Conservation (phyloP, 2,113 vertebrate genomes). For the Sebastes fasciatus region DNA sequence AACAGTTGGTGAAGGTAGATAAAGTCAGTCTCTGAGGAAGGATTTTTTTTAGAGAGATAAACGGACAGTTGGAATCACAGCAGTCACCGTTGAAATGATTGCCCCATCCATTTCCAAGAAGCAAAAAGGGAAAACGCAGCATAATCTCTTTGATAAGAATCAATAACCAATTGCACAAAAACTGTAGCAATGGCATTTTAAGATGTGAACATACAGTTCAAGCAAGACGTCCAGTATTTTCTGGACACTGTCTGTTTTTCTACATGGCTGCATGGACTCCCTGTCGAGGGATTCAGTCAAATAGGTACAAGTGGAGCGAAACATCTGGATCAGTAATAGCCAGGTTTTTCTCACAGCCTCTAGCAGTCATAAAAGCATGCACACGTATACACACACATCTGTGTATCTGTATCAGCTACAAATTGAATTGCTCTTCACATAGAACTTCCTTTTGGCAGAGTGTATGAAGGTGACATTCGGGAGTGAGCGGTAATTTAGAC, state of each 20-base stretch:
- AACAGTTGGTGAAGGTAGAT: slow-evolving; percentile 1
- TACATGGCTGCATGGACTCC: background rate
- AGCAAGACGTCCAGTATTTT: background rate
- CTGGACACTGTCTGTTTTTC: slow-evolving; percentile 8
- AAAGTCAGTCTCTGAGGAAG: slow-evolving; percentile 5
- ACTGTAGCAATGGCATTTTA: background rate
- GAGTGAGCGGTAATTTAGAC: slow-evolving; percentile 41
- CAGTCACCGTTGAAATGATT: background rate
- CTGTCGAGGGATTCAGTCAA: background rate
- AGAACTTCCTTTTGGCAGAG: slow-evolving; percentile 40
- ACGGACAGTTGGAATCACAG: slow-evolving; percentile 5
- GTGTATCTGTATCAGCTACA: slow-evolving; percentile 30
- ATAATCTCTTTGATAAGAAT: slow-evolving; percentile 15
- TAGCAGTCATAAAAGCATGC: slow-evolving; percentile 34
- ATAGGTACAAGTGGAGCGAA: slow-evolving; percentile 18
- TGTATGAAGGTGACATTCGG: slow-evolving; percentile 46
- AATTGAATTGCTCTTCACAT: slow-evolving; percentile 49
- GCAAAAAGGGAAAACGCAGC: slow-evolving; percentile 1
- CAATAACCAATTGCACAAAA: background rate
- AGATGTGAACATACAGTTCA: background rate
- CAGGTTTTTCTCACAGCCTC: slow-evolving; percentile 25
- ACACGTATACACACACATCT: background rate
- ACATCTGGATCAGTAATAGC: slow-evolving; percentile 44
- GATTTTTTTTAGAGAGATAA: background rate
- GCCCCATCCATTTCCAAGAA: background rate